Evolutionary conservation across 2,888 invertebrate species (phyloP).

Genomic region (Pyralis farinalis): DNA sequence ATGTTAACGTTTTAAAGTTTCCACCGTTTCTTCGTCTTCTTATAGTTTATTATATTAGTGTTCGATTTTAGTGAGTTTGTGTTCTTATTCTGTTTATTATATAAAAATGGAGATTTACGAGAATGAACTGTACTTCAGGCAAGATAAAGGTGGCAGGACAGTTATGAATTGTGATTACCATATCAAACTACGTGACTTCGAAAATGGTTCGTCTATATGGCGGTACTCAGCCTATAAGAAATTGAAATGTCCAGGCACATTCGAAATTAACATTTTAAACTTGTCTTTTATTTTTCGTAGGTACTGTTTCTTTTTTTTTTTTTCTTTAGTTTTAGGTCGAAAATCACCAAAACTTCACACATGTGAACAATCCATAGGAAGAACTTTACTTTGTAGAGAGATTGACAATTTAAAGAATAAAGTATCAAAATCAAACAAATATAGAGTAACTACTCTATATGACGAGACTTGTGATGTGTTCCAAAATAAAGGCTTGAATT

Average conservation of each 20-base stretch:
- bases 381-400: slow-evolving; percentile 3
- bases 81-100: background rate
- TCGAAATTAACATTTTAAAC: background rate
- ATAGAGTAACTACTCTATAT: slow-evolving; percentile 1
- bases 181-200: background rate
- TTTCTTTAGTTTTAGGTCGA: background rate
- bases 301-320: too few relatives aligned
- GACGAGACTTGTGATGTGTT: background rate
- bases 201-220: background rate
- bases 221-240: background rate
- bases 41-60: too few relatives aligned
- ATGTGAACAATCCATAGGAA: background rate
- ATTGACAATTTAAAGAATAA: slow-evolving; percentile 5
- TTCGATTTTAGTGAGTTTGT: background rate
- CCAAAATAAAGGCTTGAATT: slow-evolving; percentile 3
- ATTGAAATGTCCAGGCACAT: background rate
- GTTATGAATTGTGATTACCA: background rate
- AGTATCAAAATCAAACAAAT: slow-evolving; percentile 4
- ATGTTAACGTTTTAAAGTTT: background rate
- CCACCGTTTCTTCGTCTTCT: background rate
- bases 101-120: background rate
- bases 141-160: background rate
- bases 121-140: background rate
- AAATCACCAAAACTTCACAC: background rate
- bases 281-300: background rate